Percentiles rank a stretch among this genome's conserved stretches.
phyloP scores from a whole-genome alignment of 2,113 vertebrate species.

The Festucalex cinctus region DNA sequence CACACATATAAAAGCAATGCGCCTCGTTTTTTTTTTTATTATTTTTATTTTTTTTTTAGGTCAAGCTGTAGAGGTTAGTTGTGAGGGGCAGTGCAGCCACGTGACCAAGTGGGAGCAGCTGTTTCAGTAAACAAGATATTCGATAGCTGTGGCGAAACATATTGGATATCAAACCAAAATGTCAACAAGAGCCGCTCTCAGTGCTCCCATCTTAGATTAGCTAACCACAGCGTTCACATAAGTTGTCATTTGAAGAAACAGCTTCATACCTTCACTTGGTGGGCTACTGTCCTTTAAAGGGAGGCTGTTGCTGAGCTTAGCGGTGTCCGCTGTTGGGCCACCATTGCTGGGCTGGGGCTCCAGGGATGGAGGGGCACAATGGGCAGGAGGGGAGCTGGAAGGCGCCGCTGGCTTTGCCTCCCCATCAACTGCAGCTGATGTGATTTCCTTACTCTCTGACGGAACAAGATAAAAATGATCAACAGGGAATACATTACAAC shows the following conservation, averaged over 20 bases:
- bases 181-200: constrained; percentile 10
- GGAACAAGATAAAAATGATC: neutral
- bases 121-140: constrained; percentile 51
- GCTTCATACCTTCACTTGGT: constrained; percentile 61
- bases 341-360: constrained; percentile 44
- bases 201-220: neutral
- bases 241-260: neutral
- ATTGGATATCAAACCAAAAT: constrained; percentile 48
- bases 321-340: constrained; percentile 53
- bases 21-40: constrained; percentile 10
- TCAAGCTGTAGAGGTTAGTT: neutral
- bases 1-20: constrained; percentile 9
- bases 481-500: neutral
- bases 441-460: constrained; percentile 56
- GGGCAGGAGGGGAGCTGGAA: constrained; percentile 52
- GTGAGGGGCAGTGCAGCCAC: constrained; percentile 5
- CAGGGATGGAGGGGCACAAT: constrained; percentile 51
- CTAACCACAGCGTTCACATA: no score
- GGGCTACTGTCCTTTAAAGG: constrained; percentile 60
- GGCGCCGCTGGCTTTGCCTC: constrained; percentile 62
- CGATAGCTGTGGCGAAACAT: constrained; percentile 38
- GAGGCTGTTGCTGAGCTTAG: constrained; percentile 67
- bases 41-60: constrained; percentile 5
- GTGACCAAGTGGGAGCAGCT: constrained; percentile 16
- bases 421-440: constrained; percentile 43